These are phyloP conservation scores for Heliconius melpomene DNA, from an alignment of 1,140 invertebrate genomes.

Conservation along the genomic window DNA sequence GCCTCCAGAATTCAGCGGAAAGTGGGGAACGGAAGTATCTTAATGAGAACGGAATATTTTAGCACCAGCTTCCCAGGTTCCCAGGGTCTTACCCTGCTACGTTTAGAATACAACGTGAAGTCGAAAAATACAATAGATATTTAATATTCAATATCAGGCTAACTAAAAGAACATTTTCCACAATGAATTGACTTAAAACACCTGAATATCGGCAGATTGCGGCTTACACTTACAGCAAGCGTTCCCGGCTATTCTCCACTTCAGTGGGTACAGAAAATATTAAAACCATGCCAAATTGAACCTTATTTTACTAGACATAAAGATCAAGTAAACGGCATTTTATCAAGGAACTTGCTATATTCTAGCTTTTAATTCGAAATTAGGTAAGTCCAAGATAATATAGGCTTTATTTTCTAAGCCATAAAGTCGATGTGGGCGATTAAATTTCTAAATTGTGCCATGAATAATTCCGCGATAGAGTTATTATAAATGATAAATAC, in stretches of 20 bases:
- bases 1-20: too few species aligned
- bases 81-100: too few species aligned
- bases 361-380: slow-evolving; percentile 49
- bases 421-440: slow-evolving; percentile 25
- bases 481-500: slow-evolving; percentile 46
- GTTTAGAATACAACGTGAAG: too few species aligned
- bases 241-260: slow-evolving; percentile 56
- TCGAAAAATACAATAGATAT: too few species aligned
- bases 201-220: slow-evolving; percentile 75
- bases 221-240: slow-evolving; percentile 67
- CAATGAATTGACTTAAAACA: slow-evolving; percentile 42
- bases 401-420: slow-evolving; percentile 23
- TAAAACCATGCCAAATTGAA: slow-evolving; percentile 29
- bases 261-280: slow-evolving; percentile 36
- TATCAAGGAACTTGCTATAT: slow-evolving; percentile 33
- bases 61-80: too few species aligned
- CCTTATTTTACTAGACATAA: slow-evolving; percentile 29
- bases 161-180: background rate
- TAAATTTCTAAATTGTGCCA: slow-evolving; percentile 21
- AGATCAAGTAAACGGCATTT: slow-evolving; percentile 14
- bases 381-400: slow-evolving; percentile 32
- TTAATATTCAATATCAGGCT: too few species aligned
- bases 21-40: too few species aligned
- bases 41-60: too few species aligned
- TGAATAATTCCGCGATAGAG: slow-evolving; percentile 39